phyloP scores from a whole-genome alignment of 1,140 invertebrate species.

The Adelges cooleyi region DNA sequence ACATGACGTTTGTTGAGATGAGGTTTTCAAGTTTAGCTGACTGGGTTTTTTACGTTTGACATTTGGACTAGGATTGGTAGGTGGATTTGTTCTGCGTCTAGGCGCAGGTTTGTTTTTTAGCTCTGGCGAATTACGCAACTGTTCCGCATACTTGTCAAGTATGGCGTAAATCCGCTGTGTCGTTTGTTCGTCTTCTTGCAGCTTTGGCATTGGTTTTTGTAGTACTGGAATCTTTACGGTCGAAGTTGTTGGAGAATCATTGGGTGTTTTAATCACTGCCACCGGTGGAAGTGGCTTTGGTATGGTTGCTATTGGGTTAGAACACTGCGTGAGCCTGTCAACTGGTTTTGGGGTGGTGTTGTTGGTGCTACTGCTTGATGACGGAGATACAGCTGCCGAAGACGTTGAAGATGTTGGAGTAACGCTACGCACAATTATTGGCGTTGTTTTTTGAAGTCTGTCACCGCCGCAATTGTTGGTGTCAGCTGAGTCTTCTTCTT shows the following conservation, averaged over 20 bases:
- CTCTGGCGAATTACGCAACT: slow-evolving; percentile 64
- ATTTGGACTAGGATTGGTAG: slow-evolving; percentile 54
- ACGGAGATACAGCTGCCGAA: too few relatives aligned
- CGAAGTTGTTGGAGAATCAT: slow-evolving; percentile 32
- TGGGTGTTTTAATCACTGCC: slow-evolving; percentile 35
- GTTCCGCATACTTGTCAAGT: slow-evolving; percentile 66
- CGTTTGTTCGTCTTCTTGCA: slow-evolving; percentile 68
- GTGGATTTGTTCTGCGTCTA: slow-evolving; percentile 57
- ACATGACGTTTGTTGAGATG: slow-evolving; percentile 41
- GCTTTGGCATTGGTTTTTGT: slow-evolving; percentile 55
- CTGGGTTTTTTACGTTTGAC: slow-evolving; percentile 61
- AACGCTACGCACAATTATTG: neutral
- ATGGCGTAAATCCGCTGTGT: slow-evolving; percentile 69
- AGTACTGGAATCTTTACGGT: slow-evolving; percentile 32
- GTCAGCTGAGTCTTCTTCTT: too few relatives aligned
- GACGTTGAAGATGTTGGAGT: too few relatives aligned
- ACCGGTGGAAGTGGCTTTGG: neutral
- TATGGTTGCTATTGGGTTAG: neutral
- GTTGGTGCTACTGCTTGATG: neutral
- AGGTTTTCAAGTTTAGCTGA: slow-evolving; percentile 45
- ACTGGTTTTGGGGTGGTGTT: neutral
- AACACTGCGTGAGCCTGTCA: neutral
- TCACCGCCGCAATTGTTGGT: neutral
- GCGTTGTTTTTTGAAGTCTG: neutral
- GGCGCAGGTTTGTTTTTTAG: slow-evolving; percentile 69